Evolutionary conservation across 2,797 vertebrate species (phyloP).

Genomic region (Moxostoma hubbsi): DNA sequence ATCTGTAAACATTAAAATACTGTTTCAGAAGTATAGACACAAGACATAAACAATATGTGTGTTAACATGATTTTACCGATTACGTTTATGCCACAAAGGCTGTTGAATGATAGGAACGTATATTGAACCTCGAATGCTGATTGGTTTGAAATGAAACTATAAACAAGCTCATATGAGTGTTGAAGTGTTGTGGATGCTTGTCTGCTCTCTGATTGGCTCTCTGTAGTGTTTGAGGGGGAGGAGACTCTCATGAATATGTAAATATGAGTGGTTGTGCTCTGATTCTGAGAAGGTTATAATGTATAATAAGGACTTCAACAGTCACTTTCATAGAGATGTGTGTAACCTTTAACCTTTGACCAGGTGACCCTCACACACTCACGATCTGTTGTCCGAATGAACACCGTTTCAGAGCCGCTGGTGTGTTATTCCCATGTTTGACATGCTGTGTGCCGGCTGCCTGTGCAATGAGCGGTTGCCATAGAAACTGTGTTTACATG

Average conservation of each 20-base stretch:
- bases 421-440: slow-evolving; percentile 24
- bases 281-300: slow-evolving; percentile 21
- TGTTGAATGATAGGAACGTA: too few relatives aligned
- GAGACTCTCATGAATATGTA: slow-evolving; percentile 1
- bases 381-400: too few relatives aligned
- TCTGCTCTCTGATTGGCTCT: neutral
- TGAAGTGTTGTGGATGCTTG: too few relatives aligned
- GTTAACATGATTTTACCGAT: too few relatives aligned
- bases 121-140: too few relatives aligned
- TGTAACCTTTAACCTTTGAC: neutral
- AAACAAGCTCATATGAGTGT: too few relatives aligned
- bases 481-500: slow-evolving; percentile 69
- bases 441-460: slow-evolving; percentile 37
- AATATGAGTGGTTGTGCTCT: slow-evolving; percentile 23
- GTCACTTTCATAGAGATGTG: slow-evolving; percentile 7
- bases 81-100: too few relatives aligned
- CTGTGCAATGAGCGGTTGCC: slow-evolving; percentile 60
- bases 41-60: too few relatives aligned
- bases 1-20: too few relatives aligned
- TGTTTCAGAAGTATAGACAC: too few relatives aligned
- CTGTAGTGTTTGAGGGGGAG: neutral
- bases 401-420: slow-evolving; percentile 48
- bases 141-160: too few relatives aligned
- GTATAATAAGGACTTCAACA: slow-evolving; percentile 34
- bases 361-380: too few relatives aligned